Evolutionary conservation across 2,888 invertebrate species (phyloP).

Genomic region (Galerucella nymphaeae): DNA sequence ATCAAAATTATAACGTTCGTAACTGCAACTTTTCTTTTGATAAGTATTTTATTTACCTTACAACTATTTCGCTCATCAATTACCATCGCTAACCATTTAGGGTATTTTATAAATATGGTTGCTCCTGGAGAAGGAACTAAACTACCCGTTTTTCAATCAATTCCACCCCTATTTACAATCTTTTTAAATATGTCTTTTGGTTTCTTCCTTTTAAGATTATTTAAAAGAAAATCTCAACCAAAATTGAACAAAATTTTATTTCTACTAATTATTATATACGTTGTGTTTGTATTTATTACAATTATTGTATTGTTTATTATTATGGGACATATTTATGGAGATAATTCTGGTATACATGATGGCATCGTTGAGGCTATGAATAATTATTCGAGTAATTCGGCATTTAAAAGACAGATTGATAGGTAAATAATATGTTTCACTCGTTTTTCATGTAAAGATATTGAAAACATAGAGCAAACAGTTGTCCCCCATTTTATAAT

Average conservation of each 20-base stretch:
- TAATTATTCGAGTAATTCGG: conserved; percentile 68
- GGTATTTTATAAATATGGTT: conserved; percentile 61
- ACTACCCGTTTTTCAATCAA: conserved; percentile 52
- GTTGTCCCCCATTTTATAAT: not conserved
- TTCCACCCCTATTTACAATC: conserved; percentile 53
- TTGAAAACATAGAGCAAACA: not conserved
- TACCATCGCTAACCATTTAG: conserved; percentile 54
- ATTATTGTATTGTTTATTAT: conserved; percentile 52
- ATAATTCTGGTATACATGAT: conserved; percentile 59
- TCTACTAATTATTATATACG: conserved; percentile 45
- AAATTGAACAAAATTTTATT: conserved; percentile 54
- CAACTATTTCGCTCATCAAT: conserved; percentile 53
- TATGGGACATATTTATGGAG: conserved; percentile 55
- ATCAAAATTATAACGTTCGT: conserved; percentile 52
- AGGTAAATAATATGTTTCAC: conserved; percentile 45
- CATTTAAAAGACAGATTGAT: conserved; percentile 70
- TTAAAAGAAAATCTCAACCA: conserved; percentile 47
- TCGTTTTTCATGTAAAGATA: not conserved
- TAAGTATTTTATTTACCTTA: conserved; percentile 52
- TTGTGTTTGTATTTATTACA: conserved; percentile 47
- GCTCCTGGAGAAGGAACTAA: conserved; percentile 58
- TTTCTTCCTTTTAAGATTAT: conserved; percentile 52
- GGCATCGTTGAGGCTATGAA: conserved; percentile 71
- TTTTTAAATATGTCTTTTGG: conserved; percentile 51
- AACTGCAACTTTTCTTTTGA: conserved; percentile 43